phyloP scores from a whole-genome alignment of 2,888 invertebrate species.

The Ophraella communa region DNA sequence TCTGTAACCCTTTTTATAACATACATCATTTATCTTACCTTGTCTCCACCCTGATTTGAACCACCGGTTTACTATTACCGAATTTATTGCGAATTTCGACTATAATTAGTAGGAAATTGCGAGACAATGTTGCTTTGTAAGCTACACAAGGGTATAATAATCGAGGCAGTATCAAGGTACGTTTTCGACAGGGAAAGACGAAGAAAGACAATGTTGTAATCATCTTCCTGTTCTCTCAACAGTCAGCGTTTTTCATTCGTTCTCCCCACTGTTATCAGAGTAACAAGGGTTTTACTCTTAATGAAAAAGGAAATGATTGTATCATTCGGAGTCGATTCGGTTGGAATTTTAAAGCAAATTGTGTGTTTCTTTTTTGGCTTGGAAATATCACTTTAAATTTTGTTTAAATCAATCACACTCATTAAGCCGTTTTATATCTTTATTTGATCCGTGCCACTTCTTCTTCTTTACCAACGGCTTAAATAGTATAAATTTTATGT shows the following conservation, averaged over 20 bases:
- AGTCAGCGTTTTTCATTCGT: slow-evolving; percentile 34
- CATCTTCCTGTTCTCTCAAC: slow-evolving; percentile 25
- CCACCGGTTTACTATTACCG: slow-evolving; percentile 14
- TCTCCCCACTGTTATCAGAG: slow-evolving; percentile 2
- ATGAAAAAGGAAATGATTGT: slow-evolving; percentile 25
- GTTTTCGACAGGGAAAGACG: slow-evolving; percentile 35
- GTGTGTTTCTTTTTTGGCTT: slow-evolving; percentile 13
- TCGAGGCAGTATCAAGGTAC: slow-evolving; percentile 30
- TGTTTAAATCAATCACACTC: background rate
- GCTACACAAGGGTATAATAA: slow-evolving; percentile 30
- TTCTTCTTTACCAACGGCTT: background rate
- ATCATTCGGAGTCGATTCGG: slow-evolving; percentile 18
- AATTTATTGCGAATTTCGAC: slow-evolving; percentile 27
- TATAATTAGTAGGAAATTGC: slow-evolving; percentile 32
- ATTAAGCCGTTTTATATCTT: background rate
- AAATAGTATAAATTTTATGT: too few species aligned
- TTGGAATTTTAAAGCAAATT: slow-evolving; percentile 18
- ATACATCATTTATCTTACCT: slow-evolving; percentile 13
- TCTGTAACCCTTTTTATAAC: background rate
- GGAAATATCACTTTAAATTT: slow-evolving; percentile 13
- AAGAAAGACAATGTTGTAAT: slow-evolving; percentile 35
- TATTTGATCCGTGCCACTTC: background rate
- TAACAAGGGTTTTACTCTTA: slow-evolving; percentile 23
- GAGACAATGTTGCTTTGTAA: slow-evolving; percentile 26
- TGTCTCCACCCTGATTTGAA: slow-evolving; percentile 19